These are phyloP conservation scores for Scaeva pyrastri DNA, from an alignment of 2,888 invertebrate species.

Conservation along the genomic window DNA sequence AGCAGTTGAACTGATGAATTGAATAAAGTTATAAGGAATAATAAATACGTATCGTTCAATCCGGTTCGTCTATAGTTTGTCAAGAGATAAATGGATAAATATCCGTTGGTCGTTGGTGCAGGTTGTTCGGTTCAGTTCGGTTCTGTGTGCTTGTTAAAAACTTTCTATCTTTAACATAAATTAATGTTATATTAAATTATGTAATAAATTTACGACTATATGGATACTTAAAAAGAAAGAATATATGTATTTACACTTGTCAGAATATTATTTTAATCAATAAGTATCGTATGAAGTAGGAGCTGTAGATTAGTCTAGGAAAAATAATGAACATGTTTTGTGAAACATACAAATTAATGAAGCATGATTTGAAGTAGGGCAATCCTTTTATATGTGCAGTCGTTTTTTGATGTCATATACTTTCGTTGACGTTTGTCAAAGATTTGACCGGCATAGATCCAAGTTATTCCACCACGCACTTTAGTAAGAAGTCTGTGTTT, in stretches of 20 bases:
- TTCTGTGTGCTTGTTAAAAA: constrained; percentile 1
- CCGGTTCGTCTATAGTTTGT: background rate
- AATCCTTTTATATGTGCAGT: too few relatives aligned
- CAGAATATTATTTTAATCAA: background rate
- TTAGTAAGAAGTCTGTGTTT: too few relatives aligned
- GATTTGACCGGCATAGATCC: too few relatives aligned
- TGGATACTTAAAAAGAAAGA: background rate
- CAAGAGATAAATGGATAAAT: background rate
- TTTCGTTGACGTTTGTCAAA: too few relatives aligned
- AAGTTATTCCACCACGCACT: too few relatives aligned
- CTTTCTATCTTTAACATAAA: constrained; percentile 16
- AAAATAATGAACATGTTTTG: too few relatives aligned
- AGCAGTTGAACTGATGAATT: background rate
- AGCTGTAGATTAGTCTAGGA: too few relatives aligned
- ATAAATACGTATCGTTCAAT: background rate
- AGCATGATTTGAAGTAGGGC: too few relatives aligned
- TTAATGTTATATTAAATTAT: constrained; percentile 1
- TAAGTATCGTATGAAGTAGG: background rate
- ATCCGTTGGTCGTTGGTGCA: background rate
- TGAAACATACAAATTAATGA: too few relatives aligned
- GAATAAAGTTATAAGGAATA: background rate
- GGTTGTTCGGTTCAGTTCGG: background rate
- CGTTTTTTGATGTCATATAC: too few relatives aligned
- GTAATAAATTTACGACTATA: constrained; percentile 14
- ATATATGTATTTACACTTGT: background rate